phyloP scores from a whole-genome alignment of 2,797 vertebrate species.

The Astyanax mexicanus region DNA sequence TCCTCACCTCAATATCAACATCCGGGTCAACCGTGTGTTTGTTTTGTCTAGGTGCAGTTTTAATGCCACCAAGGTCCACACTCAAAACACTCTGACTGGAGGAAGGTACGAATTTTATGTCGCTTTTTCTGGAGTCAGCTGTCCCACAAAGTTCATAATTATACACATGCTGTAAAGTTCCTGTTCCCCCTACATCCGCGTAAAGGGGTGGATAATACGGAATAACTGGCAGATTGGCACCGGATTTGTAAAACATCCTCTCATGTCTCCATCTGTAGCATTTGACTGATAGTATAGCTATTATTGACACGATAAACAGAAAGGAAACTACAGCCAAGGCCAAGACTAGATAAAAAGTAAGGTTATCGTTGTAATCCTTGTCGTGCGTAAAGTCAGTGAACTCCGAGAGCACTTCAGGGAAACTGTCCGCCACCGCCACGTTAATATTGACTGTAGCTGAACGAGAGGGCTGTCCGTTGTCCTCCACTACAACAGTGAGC shows the following conservation, averaged over 20 bases:
- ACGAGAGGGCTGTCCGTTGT: constrained; percentile 74
- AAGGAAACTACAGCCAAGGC: constrained; percentile 72
- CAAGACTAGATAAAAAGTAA: constrained; percentile 68
- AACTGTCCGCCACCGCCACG: constrained; percentile 80
- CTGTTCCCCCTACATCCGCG: constrained; percentile 52
- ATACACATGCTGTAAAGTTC: constrained; percentile 30
- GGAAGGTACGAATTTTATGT: constrained; percentile 53
- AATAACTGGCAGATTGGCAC: constrained; percentile 35
- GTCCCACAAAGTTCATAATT: constrained; percentile 64
- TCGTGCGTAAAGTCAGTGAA: constrained; percentile 72
- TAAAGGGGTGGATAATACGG: constrained; percentile 55
- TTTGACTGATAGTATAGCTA: constrained; percentile 69
- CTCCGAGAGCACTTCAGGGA: constrained; percentile 79
- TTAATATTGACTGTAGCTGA: constrained; percentile 79
- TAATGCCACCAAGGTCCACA: constrained; percentile 63
- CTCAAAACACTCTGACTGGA: constrained; percentile 59
- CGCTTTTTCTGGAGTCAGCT: constrained; percentile 61
- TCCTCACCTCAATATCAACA: constrained; percentile 75
- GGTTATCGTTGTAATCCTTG: constrained; percentile 69
- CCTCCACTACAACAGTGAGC: constrained; percentile 78
- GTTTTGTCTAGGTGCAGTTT: constrained; percentile 67
- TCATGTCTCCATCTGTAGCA: constrained; percentile 68
- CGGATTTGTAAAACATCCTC: constrained; percentile 65
- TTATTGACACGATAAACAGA: constrained; percentile 66
- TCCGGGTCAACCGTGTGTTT: constrained; percentile 56